These are phyloP conservation scores for Rosalia funebris DNA, from an alignment of 2,888 invertebrate genomes.

Conservation along the genomic window DNA sequence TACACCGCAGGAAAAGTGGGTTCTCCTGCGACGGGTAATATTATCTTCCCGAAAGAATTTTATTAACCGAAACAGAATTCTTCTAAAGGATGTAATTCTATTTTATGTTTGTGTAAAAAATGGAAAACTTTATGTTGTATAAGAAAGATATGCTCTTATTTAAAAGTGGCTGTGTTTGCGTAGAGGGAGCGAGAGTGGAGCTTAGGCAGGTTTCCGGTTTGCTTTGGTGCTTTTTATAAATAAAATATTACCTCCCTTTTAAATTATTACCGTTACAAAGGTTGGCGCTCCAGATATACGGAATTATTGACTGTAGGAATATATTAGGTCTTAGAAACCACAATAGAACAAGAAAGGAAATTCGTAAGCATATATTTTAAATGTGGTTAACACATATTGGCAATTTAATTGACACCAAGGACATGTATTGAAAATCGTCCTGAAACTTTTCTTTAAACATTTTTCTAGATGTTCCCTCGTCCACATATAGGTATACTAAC, in stretches of 20 bases:
- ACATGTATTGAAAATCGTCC: too few species aligned
- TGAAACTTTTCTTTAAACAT: too few species aligned
- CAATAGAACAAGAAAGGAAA: too few species aligned
- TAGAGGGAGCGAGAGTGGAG: not conserved
- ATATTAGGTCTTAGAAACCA: too few species aligned
- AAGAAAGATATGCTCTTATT: not conserved
- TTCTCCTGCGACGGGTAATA: not conserved
- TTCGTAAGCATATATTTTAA: too few species aligned
- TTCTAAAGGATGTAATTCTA: not conserved
- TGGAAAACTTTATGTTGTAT: slow-evolving; percentile 11
- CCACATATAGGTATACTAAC: too few species aligned
- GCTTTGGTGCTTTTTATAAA: not conserved
- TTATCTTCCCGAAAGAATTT: slow-evolving; percentile 10
- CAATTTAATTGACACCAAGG: too few species aligned
- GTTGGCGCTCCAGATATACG: too few species aligned
- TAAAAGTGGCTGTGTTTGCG: not conserved
- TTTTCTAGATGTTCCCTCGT: too few species aligned
- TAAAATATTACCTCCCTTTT: not conserved
- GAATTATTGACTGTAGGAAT: too few species aligned
- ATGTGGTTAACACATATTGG: too few species aligned
- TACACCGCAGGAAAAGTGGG: not conserved
- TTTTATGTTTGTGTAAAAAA: slow-evolving; percentile 2
- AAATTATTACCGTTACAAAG: too few species aligned
- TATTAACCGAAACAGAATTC: slow-evolving; percentile 15
- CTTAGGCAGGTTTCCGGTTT: not conserved